Conservation (phyloP, 2,888 invertebrate genomes). For the Trichacis sp. region DNA sequence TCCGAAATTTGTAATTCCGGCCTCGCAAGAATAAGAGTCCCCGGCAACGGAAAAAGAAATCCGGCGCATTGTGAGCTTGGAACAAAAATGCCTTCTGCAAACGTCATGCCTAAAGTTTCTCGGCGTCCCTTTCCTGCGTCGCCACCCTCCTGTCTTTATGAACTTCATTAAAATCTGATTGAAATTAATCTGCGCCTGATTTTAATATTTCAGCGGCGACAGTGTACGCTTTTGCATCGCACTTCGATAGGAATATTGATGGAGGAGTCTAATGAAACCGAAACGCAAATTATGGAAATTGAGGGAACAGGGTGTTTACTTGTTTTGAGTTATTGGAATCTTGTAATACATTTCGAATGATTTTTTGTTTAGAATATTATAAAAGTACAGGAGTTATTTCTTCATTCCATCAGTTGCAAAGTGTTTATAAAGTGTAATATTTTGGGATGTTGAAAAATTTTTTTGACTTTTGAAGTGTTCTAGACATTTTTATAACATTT, state of each 20-base stretch:
- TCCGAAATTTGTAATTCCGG: constrained; percentile 64
- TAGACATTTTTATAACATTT: too few species aligned
- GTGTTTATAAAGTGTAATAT: too few species aligned
- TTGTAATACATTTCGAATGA: too few species aligned
- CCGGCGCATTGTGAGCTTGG: constrained; percentile 61
- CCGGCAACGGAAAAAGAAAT: constrained; percentile 56
- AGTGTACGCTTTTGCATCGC: background rate
- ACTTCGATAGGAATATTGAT: background rate
- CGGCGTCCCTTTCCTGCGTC: constrained; percentile 12
- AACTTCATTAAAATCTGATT: constrained; percentile 35
- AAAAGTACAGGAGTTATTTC: too few species aligned
- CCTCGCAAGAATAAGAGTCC: constrained; percentile 54
- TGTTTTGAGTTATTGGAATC: too few species aligned
- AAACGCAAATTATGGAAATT: too few species aligned
- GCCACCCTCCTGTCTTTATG: constrained; percentile 17
- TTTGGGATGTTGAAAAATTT: too few species aligned
- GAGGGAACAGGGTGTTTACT: too few species aligned
- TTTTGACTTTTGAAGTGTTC: too few species aligned
- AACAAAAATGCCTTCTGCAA: constrained; percentile 56
- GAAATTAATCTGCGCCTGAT: constrained; percentile 24
- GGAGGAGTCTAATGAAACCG: background rate
- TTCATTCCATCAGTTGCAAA: too few species aligned
- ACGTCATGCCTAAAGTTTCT: constrained; percentile 45
- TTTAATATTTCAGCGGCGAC: background rate
- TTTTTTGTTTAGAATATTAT: too few species aligned